Percentiles rank a stretch among this genome's conserved stretches.
These are phyloP conservation scores for Chionis minor DNA, from an alignment of 2,113 vertebrate genomes.

Conservation along the genomic window DNA sequence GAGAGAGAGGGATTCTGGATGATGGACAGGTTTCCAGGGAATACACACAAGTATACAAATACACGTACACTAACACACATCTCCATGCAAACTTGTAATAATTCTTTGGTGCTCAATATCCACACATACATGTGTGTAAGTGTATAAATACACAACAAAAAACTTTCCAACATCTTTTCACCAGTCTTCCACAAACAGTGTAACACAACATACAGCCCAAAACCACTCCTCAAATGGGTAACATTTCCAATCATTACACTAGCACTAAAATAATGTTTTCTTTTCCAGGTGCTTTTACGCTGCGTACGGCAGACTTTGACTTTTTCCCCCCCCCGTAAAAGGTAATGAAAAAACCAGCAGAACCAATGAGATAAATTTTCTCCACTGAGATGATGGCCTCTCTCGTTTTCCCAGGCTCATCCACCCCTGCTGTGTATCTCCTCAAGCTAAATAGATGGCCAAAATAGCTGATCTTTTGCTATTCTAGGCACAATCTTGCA, in stretches of 20 bases:
- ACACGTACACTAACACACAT: neutral
- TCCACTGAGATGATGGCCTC: neutral
- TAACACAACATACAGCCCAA: neutral
- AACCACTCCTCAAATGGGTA: neutral
- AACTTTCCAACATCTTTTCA: neutral
- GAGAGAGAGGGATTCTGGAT: neutral
- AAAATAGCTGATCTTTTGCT: neutral
- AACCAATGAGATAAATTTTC: neutral
- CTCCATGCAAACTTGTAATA: neutral
- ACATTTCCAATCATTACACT: neutral
- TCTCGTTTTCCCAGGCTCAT: neutral
- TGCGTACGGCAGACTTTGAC: neutral
- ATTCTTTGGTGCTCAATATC: neutral
- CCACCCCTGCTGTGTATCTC: neutral
- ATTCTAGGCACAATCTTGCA: neutral
- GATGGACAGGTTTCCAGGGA: neutral
- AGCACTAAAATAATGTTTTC: neutral
- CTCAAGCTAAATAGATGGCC: neutral
- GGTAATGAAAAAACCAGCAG: neutral
- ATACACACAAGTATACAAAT: neutral
- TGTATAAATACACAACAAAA: neutral
- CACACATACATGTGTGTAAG: accelerated
- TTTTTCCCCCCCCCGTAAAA: neutral
- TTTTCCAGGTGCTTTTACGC: neutral
- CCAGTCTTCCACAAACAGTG: accelerated